Percentiles rank a stretch among this genome's conserved stretches.
Evolutionary conservation across 2,888 invertebrate genomes (phyloP).

Genomic region (Leptinotarsa tumamoca): DNA sequence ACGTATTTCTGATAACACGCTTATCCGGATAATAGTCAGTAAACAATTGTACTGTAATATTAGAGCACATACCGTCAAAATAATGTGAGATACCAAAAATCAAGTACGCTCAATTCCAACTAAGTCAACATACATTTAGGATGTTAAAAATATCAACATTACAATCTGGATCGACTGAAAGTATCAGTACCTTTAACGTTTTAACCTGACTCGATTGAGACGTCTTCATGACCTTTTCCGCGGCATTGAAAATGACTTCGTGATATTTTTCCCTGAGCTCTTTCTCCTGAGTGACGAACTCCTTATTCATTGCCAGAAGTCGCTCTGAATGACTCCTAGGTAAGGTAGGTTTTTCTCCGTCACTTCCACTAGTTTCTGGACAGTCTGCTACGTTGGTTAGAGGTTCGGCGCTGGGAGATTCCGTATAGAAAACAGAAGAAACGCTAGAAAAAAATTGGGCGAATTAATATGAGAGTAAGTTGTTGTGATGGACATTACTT

Average conservation of each 20-base stretch:
- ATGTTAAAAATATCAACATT: too few species aligned
- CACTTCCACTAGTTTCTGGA: constrained; percentile 64
- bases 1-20: too few species aligned
- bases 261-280: constrained; percentile 88
- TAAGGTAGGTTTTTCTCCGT: constrained; percentile 67
- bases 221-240: constrained; percentile 83
- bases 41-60: too few species aligned
- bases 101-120: too few species aligned
- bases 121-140: too few species aligned
- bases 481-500: too few species aligned
- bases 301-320: constrained; percentile 73
- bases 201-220: constrained; percentile 88
- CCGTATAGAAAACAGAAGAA: constrained; percentile 64
- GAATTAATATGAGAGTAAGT: too few species aligned
- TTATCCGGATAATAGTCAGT: too few species aligned
- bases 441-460: constrained; percentile 55
- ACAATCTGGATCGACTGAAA: not conserved
- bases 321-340: constrained; percentile 76
- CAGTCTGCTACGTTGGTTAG: constrained; percentile 62
- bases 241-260: constrained; percentile 79
- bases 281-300: constrained; percentile 78
- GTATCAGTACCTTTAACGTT: constrained; percentile 71
- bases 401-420: constrained; percentile 65
- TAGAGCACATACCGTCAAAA: too few species aligned
- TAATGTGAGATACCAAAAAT: too few species aligned